Base-by-base conservation (phyloP, 2,888 invertebrate genomes). In the Graphium colonna region DNA sequence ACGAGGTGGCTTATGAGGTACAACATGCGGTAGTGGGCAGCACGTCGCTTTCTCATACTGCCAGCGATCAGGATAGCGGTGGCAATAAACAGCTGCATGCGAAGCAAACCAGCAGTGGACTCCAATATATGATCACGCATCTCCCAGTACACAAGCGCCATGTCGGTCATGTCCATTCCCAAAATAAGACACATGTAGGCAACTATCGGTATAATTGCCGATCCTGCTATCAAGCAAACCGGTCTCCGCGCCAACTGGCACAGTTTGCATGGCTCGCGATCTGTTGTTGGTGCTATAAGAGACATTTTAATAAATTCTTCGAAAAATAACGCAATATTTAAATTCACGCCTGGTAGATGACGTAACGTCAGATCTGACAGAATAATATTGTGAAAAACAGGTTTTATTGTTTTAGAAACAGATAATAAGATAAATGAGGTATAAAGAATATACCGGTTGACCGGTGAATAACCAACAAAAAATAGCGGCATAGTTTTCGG, bases 191-290 rank as follows among this genome's bases (percentile, higher is more conserved):
- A 71, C 8, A 73, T 71, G 46, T 84, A 84, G 10, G 75, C 42
- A 0, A 82, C 36, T 66, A 84, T 81, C 0, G 83, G 83, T 0
- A 79, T 51, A 0, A 82, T 71, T 8, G 82, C 76, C 12, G 85
- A 77, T n/a, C 73, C 33, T 0, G 73, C 77, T 4, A 82, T 71
- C 51, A 78, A 46, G 5, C 75, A 50, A 48, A 81, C 81, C 0
- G 73, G 73, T 46, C 62, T 73, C 3, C 75, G 64, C 0, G 82
- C 59, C 9, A 71, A 67, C 0, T 62, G 61, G 58, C 84, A 83
- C 15, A 76, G 71, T 0, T 73, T 64, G 57, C 77, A 77, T 1
- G 70, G 62, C 21, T 75, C 73, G 0, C 71, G 62, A n/a, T 75
- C 21, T 21, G 2, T 21, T 5, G 3, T 21, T 21, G 3, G 21